Conservation (phyloP, 1,140 invertebrate species). For the Drosophila lacteicornis region DNA sequence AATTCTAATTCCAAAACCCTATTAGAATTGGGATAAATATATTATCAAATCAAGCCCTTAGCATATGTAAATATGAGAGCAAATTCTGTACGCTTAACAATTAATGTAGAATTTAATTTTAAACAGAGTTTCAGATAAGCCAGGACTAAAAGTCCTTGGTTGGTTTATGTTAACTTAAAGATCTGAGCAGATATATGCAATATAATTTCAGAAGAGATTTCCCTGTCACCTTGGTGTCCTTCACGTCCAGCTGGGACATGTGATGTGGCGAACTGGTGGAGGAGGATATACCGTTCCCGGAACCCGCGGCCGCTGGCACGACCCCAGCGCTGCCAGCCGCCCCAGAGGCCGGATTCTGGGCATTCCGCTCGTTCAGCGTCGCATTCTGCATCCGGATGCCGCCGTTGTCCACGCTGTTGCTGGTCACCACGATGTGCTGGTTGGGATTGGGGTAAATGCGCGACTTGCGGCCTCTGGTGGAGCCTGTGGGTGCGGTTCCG, state of each 20-base stretch:
- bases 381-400: conserved; percentile 78
- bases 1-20: no score
- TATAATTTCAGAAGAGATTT: no score
- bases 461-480: conserved; percentile 76
- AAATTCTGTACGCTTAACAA: no score
- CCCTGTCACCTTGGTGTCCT: conserved; percentile 77
- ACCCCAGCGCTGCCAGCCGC: not conserved
- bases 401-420: conserved; percentile 81
- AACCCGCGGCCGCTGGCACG: conserved; percentile 14
- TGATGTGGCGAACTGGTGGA: conserved; percentile 84
- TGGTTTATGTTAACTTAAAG: not conserved
- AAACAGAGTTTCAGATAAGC: no score
- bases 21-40: no score
- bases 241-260: conserved; percentile 70
- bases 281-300: conserved; percentile 70
- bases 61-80: no score
- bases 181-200: not conserved
- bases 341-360: conserved; percentile 26
- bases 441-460: conserved; percentile 82
- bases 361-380: conserved; percentile 65
- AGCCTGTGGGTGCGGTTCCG: conserved; percentile 62
- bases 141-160: no score
- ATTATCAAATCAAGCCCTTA: no score
- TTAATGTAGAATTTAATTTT: no score
- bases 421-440: conserved; percentile 80